Conservation (phyloP, 2,888 invertebrate genomes). For the Bombyx huttoni region DNA sequence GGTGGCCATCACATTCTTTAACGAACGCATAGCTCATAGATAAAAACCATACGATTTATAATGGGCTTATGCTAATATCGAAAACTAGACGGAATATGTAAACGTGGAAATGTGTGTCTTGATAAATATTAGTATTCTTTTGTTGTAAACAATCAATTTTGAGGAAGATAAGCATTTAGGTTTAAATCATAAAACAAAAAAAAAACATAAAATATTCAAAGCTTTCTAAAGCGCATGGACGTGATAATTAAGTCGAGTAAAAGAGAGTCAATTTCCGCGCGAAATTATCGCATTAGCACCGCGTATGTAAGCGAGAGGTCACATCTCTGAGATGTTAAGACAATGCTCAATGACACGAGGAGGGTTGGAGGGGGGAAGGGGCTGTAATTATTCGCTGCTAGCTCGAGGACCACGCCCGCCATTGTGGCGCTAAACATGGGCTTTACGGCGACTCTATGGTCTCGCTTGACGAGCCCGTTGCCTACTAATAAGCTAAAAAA, state of each 20-base stretch:
- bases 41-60: conserved; percentile 20
- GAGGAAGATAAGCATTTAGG: no score
- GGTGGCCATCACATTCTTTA: conserved; percentile 60
- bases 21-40: conserved; percentile 28
- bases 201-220: neutral
- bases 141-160: neutral
- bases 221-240: neutral
- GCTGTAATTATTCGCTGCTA: conserved; percentile 61
- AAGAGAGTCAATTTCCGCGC: neutral
- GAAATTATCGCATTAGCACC: conserved; percentile 11
- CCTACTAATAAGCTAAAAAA: conserved; percentile 2
- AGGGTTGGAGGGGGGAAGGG: conserved; percentile 23
- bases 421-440: conserved; percentile 53
- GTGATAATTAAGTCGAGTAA: conserved; percentile 6
- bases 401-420: conserved; percentile 57
- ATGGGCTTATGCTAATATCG: conserved; percentile 8
- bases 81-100: conserved; percentile 1
- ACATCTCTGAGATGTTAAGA: conserved; percentile 32
- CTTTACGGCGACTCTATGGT: conserved; percentile 30
- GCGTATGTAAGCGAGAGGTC: conserved; percentile 35
- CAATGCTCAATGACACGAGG: conserved; percentile 58
- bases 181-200: neutral
- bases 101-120: conserved; percentile 1
- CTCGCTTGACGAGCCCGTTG: conserved; percentile 20
- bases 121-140: conserved; percentile 2